Evolutionary conservation across 2,113 vertebrate genomes (phyloP), one percentile per base, ranked within the genome.

Genomic region (Neofelis nebulosa): DNA sequence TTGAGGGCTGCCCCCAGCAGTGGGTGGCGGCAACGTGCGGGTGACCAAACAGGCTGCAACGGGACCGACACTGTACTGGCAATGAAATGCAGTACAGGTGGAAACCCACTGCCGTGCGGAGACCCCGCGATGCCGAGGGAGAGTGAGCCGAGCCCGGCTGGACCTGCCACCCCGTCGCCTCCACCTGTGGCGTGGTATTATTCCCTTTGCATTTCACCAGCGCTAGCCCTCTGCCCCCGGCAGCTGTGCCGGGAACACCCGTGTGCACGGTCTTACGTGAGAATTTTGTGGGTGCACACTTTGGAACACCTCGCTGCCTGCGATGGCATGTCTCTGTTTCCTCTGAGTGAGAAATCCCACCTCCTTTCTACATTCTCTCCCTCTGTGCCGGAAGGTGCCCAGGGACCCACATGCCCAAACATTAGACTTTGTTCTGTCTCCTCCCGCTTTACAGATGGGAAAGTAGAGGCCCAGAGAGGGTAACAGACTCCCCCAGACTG

Each of bases 321-420:
- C 6, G 36, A 23, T 5, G 65, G 69, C 52, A 52, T 11, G 33
- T n/a, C 29, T 63, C 81, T 27, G 65, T 69, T 33, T 69, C 33
- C 65, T 65, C 36, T 10, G 12, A 41, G 50, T 29, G 10, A 74
- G 69, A 74, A 89, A 73, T 31, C n/a, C 50, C 68, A 19, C 6
- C 48, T 57, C 68, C n/a, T 31, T 27, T 15, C 87, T 55, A 89
- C 18, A 10, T 7, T 41, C 52, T 45, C 48, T 25, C 31, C 65
- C 36, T 38, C 50, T 1, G 16, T 14, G 50, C 68, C 0, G 0
- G 1, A 73, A 31, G n/a, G 25, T 4, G 4, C n/a, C 50, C 57
- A 1, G 2, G 10, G 27, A 19, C 68, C n/a, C 14, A 2, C 66
- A 2, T 10, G 48, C 48, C 48, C 86, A 57, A 29, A 87, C 33